Evolutionary conservation across 2,797 vertebrate species (phyloP).

Genomic region (Mionectes olivaceus): DNA sequence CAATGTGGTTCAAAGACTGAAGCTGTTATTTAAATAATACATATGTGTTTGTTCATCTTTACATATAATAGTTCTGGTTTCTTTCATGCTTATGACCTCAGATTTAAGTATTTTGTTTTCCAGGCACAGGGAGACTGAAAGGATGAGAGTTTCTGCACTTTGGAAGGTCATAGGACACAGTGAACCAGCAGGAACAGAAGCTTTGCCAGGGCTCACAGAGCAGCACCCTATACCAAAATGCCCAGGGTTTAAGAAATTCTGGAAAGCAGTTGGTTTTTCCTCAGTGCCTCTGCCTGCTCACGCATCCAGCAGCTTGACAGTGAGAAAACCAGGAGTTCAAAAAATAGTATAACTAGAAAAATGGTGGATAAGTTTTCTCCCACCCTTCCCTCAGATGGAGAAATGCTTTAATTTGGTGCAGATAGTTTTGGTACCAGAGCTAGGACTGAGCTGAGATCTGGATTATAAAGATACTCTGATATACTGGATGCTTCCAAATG

Average conservation of each 20-base stretch:
- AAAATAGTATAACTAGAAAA: not conserved
- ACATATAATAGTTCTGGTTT: not conserved
- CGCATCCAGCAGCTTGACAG: not conserved
- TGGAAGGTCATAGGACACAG: not conserved
- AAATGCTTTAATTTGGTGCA: not conserved
- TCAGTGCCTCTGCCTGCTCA: not conserved
- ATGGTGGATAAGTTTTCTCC: not conserved
- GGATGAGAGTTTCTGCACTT: not conserved
- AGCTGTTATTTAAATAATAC: constrained; percentile 14
- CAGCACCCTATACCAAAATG: not conserved
- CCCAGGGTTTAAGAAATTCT: fast-evolving
- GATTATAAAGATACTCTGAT: not conserved
- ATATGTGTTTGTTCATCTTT: constrained; percentile 35
- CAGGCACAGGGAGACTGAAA: not conserved
- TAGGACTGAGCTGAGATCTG: not conserved
- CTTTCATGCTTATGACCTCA: not conserved
- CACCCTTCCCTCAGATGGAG: not conserved
- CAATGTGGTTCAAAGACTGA: not conserved
- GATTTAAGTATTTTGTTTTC: constrained; percentile 9
- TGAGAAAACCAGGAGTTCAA: not conserved
- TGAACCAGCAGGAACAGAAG: not conserved
- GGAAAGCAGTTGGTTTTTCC: not conserved
- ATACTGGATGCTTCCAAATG: not conserved
- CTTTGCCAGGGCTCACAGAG: not conserved
- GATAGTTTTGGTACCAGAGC: not conserved